Conservation (phyloP, 2,797 vertebrate genomes). For the Anabacerthia variegaticeps region DNA sequence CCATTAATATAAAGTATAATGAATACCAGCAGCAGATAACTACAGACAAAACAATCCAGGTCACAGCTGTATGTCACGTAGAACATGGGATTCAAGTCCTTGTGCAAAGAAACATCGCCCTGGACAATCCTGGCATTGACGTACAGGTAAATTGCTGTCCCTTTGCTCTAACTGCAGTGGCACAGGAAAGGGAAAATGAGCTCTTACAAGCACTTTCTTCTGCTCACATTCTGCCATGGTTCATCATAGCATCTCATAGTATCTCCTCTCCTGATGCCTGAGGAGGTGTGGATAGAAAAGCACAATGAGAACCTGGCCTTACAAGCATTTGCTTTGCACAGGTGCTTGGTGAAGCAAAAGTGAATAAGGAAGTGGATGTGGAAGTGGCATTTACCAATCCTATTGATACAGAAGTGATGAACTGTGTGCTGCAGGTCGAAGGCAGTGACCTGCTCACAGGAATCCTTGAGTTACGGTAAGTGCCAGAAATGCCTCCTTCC, state of each 20-base stretch:
- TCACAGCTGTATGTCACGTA: conserved; percentile 76
- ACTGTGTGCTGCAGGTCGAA: conserved; percentile 73
- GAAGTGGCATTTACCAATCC: conserved; percentile 78
- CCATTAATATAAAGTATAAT: conserved; percentile 70
- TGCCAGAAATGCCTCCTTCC: not conserved
- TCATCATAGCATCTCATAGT: not conserved
- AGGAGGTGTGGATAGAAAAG: not conserved
- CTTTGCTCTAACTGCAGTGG: not conserved
- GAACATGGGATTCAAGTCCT: conserved; percentile 64
- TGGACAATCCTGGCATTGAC: conserved; percentile 75
- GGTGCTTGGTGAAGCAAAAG: conserved; percentile 60
- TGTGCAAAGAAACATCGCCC: conserved; percentile 69
- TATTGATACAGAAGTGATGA: conserved; percentile 37
- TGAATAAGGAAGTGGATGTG: conserved; percentile 64
- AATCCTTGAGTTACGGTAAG: conserved; percentile 73
- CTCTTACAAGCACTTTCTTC: not conserved
- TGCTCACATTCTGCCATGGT: not conserved
- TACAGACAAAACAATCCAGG: conserved; percentile 76
- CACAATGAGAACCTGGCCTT: not conserved
- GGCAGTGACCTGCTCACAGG: conserved; percentile 75
- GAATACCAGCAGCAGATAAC: conserved; percentile 74
- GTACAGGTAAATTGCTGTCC: conserved; percentile 71
- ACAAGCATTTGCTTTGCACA: conserved; percentile 7
- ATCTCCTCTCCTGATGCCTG: not conserved
- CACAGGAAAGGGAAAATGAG: not conserved